Evolutionary conservation across 30 jellyfish, hydroid and myxozoan genomes (phyloP).

Genomic region (Aurelia aurita complex sp. Pacific): DNA sequence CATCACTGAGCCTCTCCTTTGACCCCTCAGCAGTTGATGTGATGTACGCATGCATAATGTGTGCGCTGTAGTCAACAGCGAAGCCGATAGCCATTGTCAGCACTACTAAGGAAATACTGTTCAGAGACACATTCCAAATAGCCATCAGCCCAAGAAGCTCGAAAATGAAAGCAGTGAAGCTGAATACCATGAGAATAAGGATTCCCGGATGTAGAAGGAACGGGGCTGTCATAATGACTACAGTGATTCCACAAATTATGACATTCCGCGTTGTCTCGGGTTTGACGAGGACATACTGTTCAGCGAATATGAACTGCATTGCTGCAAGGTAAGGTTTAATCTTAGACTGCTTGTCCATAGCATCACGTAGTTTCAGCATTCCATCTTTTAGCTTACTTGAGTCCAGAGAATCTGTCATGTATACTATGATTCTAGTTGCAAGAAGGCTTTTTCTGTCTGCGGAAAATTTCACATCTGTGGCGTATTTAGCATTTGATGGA

Average conservation of each 20-base stretch:
- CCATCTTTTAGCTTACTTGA: constrained; percentile 17
- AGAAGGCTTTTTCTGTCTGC: not conserved
- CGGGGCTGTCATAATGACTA: constrained; percentile 75
- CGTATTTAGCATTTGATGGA: constrained; percentile 9
- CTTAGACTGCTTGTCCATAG: constrained; percentile 11
- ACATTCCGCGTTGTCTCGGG: constrained; percentile 62
- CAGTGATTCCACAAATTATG: constrained; percentile 69
- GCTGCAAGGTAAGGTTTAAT: constrained; percentile 27
- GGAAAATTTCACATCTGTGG: constrained; percentile 3
- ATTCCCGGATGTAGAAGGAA: constrained; percentile 77
- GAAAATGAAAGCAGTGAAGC: constrained; percentile 63
- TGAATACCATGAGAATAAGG: constrained; percentile 58
- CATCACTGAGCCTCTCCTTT: constrained; percentile 8
- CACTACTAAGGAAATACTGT: constrained; percentile 56
- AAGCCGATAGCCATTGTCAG: constrained; percentile 67
- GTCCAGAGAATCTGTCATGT: constrained; percentile 20
- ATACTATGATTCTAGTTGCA: constrained; percentile 31
- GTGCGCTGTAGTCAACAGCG: constrained; percentile 78
- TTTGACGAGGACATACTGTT: constrained; percentile 60
- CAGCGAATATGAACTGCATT: constrained; percentile 36
- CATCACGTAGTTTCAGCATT: constrained; percentile 28
- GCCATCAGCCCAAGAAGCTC: constrained; percentile 81
- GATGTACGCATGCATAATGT: constrained; percentile 59
- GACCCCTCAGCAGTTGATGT: constrained; percentile 32
- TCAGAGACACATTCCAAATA: constrained; percentile 50